Conservation (phyloP, 1,140 invertebrate species). For the Bombus pascuorum region DNA sequence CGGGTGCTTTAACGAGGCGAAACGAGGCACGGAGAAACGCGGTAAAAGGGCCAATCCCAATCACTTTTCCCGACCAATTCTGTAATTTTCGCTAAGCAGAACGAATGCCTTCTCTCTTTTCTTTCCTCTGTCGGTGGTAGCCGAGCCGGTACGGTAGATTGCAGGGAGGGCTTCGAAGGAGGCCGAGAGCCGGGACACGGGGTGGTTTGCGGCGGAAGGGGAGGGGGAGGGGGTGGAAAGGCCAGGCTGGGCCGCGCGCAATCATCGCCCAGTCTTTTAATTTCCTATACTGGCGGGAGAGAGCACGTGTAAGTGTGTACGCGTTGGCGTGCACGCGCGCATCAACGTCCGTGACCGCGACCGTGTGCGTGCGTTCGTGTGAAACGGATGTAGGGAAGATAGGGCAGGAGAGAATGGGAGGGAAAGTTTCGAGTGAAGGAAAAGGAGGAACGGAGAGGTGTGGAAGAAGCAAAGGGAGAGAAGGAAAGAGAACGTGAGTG, state of each 20-base stretch:
- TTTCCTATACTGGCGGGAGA: constrained; percentile 79
- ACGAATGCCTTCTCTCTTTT: constrained; percentile 72
- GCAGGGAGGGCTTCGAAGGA: constrained; percentile 2
- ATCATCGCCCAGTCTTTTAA: constrained; percentile 81
- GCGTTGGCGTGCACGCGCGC: constrained; percentile 35
- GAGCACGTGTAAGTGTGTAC: constrained; percentile 51
- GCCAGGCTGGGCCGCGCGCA: constrained; percentile 62
- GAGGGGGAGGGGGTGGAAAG: constrained; percentile 31
- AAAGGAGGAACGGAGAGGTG: constrained; percentile 27
- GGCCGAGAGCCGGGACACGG: not conserved
- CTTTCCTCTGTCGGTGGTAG: not conserved
- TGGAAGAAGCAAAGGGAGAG: constrained; percentile 6
- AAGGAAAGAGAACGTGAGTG: not conserved
- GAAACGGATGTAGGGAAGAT: constrained; percentile 47
- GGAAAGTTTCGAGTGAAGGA: constrained; percentile 41
- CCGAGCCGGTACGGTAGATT: constrained; percentile 61
- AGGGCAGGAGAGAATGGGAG: constrained; percentile 40
- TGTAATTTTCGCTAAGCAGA: constrained; percentile 79
- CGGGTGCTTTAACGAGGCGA: constrained; percentile 72
- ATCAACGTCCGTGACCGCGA: constrained; percentile 14
- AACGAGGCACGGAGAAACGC: constrained; percentile 66
- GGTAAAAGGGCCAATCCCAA: constrained; percentile 76
- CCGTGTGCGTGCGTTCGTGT: constrained; percentile 30
- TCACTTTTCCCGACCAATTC: constrained; percentile 76
- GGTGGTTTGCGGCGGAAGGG: not conserved